These are phyloP conservation scores for Tachysurus fulvidraco DNA, from an alignment of 2,113 vertebrate genomes.

Conservation along the genomic window DNA sequence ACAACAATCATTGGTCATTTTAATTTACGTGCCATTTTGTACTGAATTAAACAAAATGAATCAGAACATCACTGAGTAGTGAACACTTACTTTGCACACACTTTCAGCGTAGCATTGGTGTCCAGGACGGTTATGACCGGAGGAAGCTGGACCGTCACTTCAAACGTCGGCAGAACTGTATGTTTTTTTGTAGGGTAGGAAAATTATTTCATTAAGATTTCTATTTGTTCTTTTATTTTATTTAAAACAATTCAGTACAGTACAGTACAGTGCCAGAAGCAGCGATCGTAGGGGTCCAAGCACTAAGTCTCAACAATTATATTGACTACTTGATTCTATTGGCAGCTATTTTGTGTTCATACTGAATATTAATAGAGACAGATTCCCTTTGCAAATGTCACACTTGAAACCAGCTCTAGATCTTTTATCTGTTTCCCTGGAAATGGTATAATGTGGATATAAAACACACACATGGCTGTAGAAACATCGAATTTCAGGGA, in stretches of 20 bases:
- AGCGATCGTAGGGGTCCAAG: background rate
- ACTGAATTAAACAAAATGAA: background rate
- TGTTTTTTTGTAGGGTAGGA: background rate
- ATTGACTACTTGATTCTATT: no score
- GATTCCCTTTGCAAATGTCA: background rate
- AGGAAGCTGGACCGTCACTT: conserved; percentile 68
- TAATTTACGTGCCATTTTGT: background rate
- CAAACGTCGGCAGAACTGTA: conserved; percentile 76
- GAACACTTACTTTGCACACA: conserved; percentile 72
- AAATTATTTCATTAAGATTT: background rate
- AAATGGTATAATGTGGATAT: background rate
- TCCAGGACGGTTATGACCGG: conserved; percentile 64
- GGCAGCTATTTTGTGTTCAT: background rate
- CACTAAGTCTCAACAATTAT: background rate
- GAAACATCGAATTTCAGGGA: background rate
- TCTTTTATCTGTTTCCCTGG: background rate
- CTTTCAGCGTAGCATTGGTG: conserved; percentile 45
- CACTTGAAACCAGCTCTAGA: background rate
- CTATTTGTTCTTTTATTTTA: background rate
- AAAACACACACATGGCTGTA: background rate
- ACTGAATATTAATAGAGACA: background rate
- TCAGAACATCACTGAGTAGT: background rate
- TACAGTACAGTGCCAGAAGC: background rate
- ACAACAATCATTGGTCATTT: no score
- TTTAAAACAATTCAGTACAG: background rate